Percentiles rank a stretch among this genome's conserved stretches.
These are phyloP conservation scores for Indicator indicator DNA, from an alignment of 2,113 vertebrate genomes.

Conservation along the genomic window DNA sequence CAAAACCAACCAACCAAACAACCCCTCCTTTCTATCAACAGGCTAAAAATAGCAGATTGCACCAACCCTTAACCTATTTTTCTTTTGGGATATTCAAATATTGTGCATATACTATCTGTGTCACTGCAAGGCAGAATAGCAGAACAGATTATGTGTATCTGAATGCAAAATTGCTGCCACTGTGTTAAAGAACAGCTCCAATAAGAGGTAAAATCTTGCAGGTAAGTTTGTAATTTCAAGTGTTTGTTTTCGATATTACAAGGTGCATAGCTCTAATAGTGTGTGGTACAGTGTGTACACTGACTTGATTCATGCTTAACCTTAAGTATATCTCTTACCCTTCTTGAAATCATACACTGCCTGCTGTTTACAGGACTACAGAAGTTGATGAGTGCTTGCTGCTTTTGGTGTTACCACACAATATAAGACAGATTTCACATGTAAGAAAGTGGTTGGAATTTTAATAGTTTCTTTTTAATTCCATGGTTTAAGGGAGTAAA, in stretches of 20 bases:
- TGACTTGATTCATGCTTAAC: not conserved
- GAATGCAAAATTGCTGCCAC: not conserved
- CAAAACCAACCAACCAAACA: too few relatives aligned
- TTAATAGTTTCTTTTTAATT: not conserved
- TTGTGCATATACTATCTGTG: not conserved
- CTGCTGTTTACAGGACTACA: not conserved
- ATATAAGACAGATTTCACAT: not conserved
- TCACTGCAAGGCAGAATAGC: not conserved
- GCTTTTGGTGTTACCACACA: not conserved
- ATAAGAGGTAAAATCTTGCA: not conserved
- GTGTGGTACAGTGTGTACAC: not conserved
- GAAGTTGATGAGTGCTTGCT: not conserved
- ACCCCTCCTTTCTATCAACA: not conserved
- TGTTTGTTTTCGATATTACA: not conserved
- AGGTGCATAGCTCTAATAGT: not conserved
- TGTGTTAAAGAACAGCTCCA: not conserved
- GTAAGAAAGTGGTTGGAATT: not conserved
- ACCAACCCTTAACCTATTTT: not conserved
- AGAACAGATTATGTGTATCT: not conserved
- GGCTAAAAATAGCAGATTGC: conserved; percentile 20
- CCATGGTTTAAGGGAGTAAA: not conserved
- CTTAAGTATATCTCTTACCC: not conserved
- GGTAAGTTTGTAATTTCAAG: not conserved
- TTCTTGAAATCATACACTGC: not conserved
- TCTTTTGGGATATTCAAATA: not conserved